Conservation (phyloP, 2,888 invertebrate species). For the Apotomis betuletana region DNA sequence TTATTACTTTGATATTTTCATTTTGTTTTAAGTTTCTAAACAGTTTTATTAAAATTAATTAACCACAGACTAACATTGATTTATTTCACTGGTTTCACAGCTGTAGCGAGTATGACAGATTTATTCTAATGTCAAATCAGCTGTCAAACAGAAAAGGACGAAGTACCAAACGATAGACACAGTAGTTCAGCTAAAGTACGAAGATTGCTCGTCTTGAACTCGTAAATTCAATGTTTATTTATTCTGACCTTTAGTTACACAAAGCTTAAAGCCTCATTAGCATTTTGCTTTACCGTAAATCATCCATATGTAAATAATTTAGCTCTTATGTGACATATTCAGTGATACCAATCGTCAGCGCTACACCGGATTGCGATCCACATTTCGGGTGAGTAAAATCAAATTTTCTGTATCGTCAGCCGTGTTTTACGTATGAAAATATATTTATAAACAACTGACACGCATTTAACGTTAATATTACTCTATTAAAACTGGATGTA, state of each 20-base stretch:
- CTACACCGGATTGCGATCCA: constrained; percentile 19
- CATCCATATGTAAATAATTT: constrained; percentile 30
- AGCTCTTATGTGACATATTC: constrained; percentile 24
- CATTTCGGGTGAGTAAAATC: constrained; percentile 43
- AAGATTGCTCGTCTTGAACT: constrained; percentile 13
- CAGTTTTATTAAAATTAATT: too few relatives aligned
- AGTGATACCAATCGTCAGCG: constrained; percentile 25
- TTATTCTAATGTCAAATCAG: constrained; percentile 35
- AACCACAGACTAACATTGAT: constrained; percentile 6
- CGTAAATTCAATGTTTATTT: constrained; percentile 35
- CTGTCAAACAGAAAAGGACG: constrained; percentile 20
- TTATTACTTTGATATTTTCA: too few relatives aligned
- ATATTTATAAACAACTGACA: neutral
- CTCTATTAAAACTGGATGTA: neutral
- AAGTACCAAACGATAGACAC: constrained; percentile 9
- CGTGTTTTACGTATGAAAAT: constrained; percentile 5
- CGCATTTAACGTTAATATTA: constrained; percentile 11
- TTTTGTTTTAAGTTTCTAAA: too few relatives aligned
- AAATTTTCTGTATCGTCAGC: constrained; percentile 45
- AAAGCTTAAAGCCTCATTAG: constrained; percentile 25
- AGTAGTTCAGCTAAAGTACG: constrained; percentile 19
- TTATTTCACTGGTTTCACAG: neutral
- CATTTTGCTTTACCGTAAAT: constrained; percentile 27
- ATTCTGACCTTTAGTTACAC: constrained; percentile 32
- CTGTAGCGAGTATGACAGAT: constrained; percentile 14